Evolutionary conservation across 2,797 vertebrate genomes (phyloP).

Genomic region (Lacerta bilineata): DNA sequence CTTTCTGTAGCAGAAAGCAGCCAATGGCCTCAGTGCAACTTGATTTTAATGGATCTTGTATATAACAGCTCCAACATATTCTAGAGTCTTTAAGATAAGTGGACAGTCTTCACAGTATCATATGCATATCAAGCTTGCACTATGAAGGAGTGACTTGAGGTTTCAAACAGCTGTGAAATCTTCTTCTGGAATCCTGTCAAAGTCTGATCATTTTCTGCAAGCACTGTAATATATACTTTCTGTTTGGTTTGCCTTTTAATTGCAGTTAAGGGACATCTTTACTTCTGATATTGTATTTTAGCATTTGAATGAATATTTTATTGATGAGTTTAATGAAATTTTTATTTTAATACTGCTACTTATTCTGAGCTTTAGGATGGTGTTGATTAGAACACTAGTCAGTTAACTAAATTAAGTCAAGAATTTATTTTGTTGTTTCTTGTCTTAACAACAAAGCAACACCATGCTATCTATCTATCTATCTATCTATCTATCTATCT

Average conservation of each 20-base stretch:
- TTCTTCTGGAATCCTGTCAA: background rate
- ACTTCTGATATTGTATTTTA: background rate
- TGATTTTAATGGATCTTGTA: background rate
- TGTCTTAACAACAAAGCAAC: background rate
- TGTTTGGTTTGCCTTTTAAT: background rate
- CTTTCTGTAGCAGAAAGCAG: slow-evolving; percentile 1
- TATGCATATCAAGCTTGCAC: background rate
- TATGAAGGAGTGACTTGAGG: background rate
- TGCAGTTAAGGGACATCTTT: background rate
- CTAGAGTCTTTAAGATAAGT: background rate
- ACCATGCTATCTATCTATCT: background rate
- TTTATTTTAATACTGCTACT: background rate
- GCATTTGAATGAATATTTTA: too few relatives aligned
- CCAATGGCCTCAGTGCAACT: background rate
- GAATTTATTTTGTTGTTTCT: background rate
- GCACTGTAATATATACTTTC: background rate
- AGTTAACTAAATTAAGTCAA: background rate
- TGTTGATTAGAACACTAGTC: background rate
- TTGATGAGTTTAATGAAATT: too few relatives aligned
- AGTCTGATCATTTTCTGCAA: background rate
- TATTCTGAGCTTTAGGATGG: background rate
- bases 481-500: too few relatives aligned
- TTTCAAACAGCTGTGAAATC: background rate
- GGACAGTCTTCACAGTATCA: background rate
- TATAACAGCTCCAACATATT: background rate